phyloP scores from a whole-genome alignment of 1,140 invertebrate genomes.

The Mizuhopecten yessoensis region DNA sequence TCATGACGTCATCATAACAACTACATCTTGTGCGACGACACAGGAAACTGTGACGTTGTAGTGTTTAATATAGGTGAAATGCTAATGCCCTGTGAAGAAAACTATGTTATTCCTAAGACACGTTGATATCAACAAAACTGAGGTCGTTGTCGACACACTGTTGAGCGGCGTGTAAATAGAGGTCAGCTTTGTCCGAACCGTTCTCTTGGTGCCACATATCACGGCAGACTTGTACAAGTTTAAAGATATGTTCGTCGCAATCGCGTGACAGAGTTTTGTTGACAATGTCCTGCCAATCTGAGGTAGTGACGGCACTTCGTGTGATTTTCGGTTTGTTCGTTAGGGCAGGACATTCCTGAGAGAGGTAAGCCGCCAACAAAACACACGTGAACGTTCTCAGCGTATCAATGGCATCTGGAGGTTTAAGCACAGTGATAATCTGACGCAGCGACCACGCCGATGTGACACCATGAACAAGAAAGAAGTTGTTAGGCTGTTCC shows the following conservation, averaged over 20 bases:
- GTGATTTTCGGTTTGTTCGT: neutral
- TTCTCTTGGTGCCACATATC: neutral
- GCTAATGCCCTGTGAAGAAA: too few species aligned
- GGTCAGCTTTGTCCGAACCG: neutral
- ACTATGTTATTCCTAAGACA: too few species aligned
- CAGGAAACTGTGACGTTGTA: too few species aligned
- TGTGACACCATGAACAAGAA: neutral
- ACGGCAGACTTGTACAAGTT: neutral
- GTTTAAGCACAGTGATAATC: neutral
- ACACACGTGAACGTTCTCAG: neutral
- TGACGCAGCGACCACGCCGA: neutral
- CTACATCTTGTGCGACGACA: too few species aligned
- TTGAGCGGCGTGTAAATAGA: neutral
- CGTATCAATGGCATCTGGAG: neutral
- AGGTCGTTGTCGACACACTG: neutral
- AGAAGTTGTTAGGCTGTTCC: neutral
- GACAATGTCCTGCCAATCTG: neutral
- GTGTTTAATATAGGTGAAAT: too few species aligned
- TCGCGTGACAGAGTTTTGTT: neutral
- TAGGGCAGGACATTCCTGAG: neutral
- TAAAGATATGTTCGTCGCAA: neutral
- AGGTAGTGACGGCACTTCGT: neutral
- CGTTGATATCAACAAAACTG: neutral
- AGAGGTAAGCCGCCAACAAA: neutral
- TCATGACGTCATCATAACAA: too few species aligned